Evolutionary conservation across 2,113 vertebrate genomes (phyloP).

Genomic region (Anoplopoma fimbria): DNA sequence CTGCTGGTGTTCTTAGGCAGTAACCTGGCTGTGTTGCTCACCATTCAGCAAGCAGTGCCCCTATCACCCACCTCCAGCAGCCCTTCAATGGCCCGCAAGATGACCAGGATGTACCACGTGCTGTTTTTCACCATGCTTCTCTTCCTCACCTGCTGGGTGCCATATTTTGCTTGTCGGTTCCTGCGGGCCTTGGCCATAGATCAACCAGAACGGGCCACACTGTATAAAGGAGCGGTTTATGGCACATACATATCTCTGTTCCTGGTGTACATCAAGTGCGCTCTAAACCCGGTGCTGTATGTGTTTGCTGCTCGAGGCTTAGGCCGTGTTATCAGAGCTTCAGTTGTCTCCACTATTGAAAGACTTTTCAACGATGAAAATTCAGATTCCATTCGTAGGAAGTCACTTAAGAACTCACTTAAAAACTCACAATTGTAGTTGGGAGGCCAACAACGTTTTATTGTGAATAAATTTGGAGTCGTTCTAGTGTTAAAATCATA

Average conservation of each 20-base stretch:
- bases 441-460: not conserved
- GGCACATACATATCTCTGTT: conserved; percentile 76
- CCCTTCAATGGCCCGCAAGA: conserved; percentile 54
- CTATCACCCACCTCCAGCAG: conserved; percentile 37
- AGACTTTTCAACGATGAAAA: conserved; percentile 82
- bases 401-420: conserved; percentile 78
- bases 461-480: not conserved
- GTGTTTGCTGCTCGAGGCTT: conserved; percentile 84
- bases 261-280: conserved; percentile 83
- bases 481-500: not conserved
- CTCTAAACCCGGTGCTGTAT: conserved; percentile 84
- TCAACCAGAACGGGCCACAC: rapidly evolving
- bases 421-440: conserved; percentile 77
- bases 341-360: conserved; percentile 80
- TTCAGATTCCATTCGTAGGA: conserved; percentile 76
- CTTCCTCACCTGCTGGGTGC: conserved; percentile 86
- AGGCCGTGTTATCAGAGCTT: conserved; percentile 74
- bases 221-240: rapidly evolving
- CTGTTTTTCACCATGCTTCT: conserved; percentile 85
- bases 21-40: conserved; percentile 79
- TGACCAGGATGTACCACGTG: conserved; percentile 81
- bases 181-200: conserved; percentile 43
- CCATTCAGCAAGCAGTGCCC: conserved; percentile 36
- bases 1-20: conserved; percentile 82
- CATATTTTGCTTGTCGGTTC: conserved; percentile 84